Evolutionary conservation across 2,888 invertebrate species (phyloP), one percentile per base, ranked within the genome.

Genomic region (Diplolepis rosae): DNA sequence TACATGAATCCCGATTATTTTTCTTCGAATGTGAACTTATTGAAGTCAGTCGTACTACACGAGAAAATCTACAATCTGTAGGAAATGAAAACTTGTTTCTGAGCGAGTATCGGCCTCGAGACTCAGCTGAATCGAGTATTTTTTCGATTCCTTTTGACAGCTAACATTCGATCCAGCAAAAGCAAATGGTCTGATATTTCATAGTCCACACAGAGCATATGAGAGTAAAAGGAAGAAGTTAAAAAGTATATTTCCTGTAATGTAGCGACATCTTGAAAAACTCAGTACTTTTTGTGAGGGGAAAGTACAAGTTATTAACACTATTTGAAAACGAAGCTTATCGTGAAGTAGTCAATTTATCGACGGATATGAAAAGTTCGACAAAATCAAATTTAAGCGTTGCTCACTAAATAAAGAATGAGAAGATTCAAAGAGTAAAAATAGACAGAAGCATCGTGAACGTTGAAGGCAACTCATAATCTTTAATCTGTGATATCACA

Each of bases 331-430:
- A 6, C 51, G 18, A 67, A 24, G 69, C 65, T 76, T 79, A 80
- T 79, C 78, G 69, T 65, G 69, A 73, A 77, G 79, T 83, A 82
- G n/a, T n/a, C n/a, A n/a, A n/a, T n/a, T n/a, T n/a, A n/a, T n/a
- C n/a, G n/a, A n/a, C n/a, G n/a, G n/a, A n/a, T n/a, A n/a, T n/a
- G n/a, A n/a, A n/a, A n/a, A n/a, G n/a, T n/a, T n/a, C n/a, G n/a
- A n/a, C n/a, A 73, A 82, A 82, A 83, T 82, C 77, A 50, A 73
- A 61, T 74, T 65, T 56, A 68, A n/a, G n/a, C n/a, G n/a, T n/a
- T n/a, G n/a, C 4, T 30, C 13, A 4, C 52, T 3, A 15, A n/a
- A n/a, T n/a, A n/a, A n/a, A n/a, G n/a, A n/a, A n/a, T n/a, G n/a
- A n/a, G n/a, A n/a, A n/a, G n/a, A n/a, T n/a, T n/a, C n/a, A n/a